Evolutionary conservation across 2,113 vertebrate genomes (phyloP), one percentile per base, ranked within the genome.

Genomic region (Marmota monax): DNA sequence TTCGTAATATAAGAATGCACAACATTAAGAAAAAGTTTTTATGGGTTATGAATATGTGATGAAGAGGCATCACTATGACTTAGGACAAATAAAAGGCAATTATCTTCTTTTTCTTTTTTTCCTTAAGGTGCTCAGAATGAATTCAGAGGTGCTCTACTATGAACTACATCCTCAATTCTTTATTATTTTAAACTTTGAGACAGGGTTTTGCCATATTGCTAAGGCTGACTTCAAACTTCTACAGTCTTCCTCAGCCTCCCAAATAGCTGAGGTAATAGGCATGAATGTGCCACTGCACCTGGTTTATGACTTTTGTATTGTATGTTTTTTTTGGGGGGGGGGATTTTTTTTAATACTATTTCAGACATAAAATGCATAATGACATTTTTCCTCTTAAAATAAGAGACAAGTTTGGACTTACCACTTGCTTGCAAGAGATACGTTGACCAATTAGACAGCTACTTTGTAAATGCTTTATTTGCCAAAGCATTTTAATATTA

Each of bases 361-460:
- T 88, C 80, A 51, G 39, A 74, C n/a, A 48, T 53, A 86, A 78
- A 39, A 78, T 84, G 14, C 29, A 10, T 45, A n/a, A 25, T 42
- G 16, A 63, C 22, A 69, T 84, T 69, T 86, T 91, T 90, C 25
- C n/a, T 92, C 23, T 95, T 86, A 73, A 94, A 84, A 70, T 87
- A 88, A 87, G 20, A 29, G 25, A 6, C 76, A 34, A 7, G 4
- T 76, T 83, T 89, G 79, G 84, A 76, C 45, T 88, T 11, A n/a
- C 61, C 39, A 45, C 13, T 86, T 74, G 92, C 69, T 74, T 82
- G 12, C 63, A 51, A 67, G 45, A 94, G 48, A 78, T 39, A 73
- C 88, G 18, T 11, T 73, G 77, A 17, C 53, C 84, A 56, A 74
- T 67, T 37, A 88, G 88, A 73, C 16, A 53, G 14, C 45, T 67